These are phyloP conservation scores for Lissonota sp. DNA, from an alignment of 2,888 invertebrate species.

Conservation along the genomic window DNA sequence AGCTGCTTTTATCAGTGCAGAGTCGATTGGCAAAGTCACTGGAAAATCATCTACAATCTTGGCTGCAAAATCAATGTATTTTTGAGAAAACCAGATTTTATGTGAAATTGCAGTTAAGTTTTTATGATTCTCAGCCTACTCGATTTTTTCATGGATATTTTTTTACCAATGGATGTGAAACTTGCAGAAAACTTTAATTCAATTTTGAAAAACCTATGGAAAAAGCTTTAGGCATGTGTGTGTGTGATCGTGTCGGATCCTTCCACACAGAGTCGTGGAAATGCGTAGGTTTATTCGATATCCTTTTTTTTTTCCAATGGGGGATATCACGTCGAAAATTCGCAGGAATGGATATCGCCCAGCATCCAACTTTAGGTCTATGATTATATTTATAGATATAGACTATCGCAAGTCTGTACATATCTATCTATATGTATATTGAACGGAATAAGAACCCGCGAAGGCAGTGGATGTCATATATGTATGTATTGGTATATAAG, in stretches of 20 bases:
- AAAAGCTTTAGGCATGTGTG: slow-evolving; percentile 1
- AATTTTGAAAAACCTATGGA: slow-evolving; percentile 11
- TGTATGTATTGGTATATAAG: slow-evolving; percentile 26
- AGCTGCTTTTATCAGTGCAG: no score
- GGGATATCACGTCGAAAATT: slow-evolving; percentile 62
- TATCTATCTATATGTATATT: slow-evolving; percentile 36
- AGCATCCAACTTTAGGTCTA: slow-evolving; percentile 50
- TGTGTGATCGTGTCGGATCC: background rate
- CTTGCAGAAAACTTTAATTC: slow-evolving; percentile 17
- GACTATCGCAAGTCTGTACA: background rate
- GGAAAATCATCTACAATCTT: no score
- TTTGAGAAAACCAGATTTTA: background rate
- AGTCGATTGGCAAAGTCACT: no score
- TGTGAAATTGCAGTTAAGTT: no score
- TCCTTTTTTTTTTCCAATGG: slow-evolving; percentile 48
- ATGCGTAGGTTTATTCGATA: slow-evolving; percentile 47
- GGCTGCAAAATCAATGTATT: background rate
- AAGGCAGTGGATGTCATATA: slow-evolving; percentile 59
- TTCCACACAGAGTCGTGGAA: slow-evolving; percentile 23
- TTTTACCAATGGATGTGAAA: background rate
- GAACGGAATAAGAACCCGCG: slow-evolving; percentile 67
- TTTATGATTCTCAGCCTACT: no score
- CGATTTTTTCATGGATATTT: background rate
- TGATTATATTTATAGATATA: slow-evolving; percentile 20
- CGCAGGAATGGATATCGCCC: slow-evolving; percentile 65